Conservation (phyloP, 2,797 vertebrate genomes). For the Acanthiza pusilla region DNA sequence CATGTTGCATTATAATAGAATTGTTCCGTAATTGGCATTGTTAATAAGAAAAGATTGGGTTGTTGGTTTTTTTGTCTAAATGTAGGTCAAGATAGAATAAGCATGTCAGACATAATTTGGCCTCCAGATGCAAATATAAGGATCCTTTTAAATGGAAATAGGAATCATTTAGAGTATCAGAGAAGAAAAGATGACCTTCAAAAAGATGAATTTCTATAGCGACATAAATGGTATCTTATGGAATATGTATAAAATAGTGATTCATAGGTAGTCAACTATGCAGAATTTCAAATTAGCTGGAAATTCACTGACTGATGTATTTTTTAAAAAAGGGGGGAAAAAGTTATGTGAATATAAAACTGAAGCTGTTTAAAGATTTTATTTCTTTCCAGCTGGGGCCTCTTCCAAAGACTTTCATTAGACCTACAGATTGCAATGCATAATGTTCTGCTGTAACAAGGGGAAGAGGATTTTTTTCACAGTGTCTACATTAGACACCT, state of each 20-base stretch:
- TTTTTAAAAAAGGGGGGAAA: neutral
- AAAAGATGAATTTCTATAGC: neutral
- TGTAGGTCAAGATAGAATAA: constrained; percentile 41
- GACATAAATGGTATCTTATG: neutral
- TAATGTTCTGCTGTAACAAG: neutral
- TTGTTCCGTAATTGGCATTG: constrained; percentile 9
- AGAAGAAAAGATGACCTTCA: neutral
- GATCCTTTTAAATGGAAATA: constrained; percentile 25
- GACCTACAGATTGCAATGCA: neutral
- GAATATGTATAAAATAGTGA: constrained; percentile 12
- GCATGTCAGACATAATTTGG: constrained; percentile 34
- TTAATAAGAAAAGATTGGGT: constrained; percentile 8
- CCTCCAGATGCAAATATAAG: neutral
- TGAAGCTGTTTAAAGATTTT: neutral
- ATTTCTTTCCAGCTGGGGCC: neutral
- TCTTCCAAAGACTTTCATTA: neutral
- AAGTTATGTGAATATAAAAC: neutral
- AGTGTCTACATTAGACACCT: neutral
- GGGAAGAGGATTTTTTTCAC: neutral
- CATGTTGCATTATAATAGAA: neutral
- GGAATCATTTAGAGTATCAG: neutral
- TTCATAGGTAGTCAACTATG: neutral
- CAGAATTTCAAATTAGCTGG: constrained; percentile 9
- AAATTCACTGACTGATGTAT: neutral
- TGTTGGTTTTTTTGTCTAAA: neutral